A percentile compares a stretch with the other conserved stretches of the same genome.
Evolutionary conservation across 2,113 vertebrate species (phyloP).

Genomic region (Trinectes maculatus): DNA sequence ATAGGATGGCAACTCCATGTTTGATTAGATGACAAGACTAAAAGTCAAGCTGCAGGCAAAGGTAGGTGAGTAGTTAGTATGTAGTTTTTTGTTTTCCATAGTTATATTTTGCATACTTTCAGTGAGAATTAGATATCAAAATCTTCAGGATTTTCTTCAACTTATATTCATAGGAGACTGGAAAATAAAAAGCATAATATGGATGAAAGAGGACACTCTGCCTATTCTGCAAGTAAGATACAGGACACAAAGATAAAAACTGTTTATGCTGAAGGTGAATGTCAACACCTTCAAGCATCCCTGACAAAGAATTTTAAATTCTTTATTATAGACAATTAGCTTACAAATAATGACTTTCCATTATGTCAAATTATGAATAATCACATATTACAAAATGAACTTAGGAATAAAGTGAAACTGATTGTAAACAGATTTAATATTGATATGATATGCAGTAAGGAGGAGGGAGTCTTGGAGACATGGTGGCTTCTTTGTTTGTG

Average conservation of each 20-base stretch:
- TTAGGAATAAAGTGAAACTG: too few relatives aligned
- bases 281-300: not conserved
- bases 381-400: too few relatives aligned
- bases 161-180: constrained; percentile 80
- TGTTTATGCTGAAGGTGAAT: not conserved
- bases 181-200: constrained; percentile 79
- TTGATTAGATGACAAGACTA: constrained; percentile 83
- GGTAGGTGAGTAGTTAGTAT: constrained; percentile 66
- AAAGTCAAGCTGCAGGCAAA: constrained; percentile 85
- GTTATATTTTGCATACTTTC: too few relatives aligned
- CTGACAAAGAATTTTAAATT: not conserved
- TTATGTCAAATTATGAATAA: too few relatives aligned
- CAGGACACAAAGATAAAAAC: too few relatives aligned
- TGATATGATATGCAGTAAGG: too few relatives aligned
- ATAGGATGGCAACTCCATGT: constrained; percentile 70
- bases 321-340: not conserved
- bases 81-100: too few relatives aligned
- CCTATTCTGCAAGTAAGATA: constrained; percentile 75
- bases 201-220: constrained; percentile 66
- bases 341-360: too few relatives aligned
- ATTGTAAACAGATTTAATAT: too few relatives aligned
- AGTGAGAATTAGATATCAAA: not conserved
- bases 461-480: too few relatives aligned
- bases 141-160: not conserved
- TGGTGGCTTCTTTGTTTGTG: too few relatives aligned